Conservation (phyloP, 2,888 invertebrate genomes). For the Mycalesis mineus region DNA sequence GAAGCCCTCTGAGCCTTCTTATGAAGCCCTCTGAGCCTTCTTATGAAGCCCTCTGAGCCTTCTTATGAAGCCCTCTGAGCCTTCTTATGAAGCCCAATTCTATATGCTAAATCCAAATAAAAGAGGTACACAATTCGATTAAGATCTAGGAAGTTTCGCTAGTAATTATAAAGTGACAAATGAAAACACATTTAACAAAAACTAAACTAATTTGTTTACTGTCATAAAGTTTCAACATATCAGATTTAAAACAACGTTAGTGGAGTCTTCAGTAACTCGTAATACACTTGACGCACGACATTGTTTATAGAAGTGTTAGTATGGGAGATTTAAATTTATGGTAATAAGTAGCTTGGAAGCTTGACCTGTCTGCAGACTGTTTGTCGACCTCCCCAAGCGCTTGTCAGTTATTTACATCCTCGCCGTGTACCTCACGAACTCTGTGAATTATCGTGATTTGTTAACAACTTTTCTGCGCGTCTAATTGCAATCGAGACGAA, state of each 20-base stretch:
- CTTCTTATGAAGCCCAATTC: too few relatives aligned
- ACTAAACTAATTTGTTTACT: neutral
- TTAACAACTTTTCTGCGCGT: neutral
- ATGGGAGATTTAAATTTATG: neutral
- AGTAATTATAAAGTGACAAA: too few relatives aligned
- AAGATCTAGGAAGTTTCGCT: too few relatives aligned
- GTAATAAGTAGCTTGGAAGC: slow-evolving; percentile 5
- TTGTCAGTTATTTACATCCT: neutral
- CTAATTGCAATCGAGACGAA: neutral
- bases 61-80: too few relatives aligned
- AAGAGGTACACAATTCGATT: too few relatives aligned
- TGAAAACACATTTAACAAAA: too few relatives aligned
- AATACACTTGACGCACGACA: neutral
- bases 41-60: too few relatives aligned
- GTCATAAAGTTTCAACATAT: neutral
- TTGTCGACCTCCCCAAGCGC: neutral
- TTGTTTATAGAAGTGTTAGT: neutral
- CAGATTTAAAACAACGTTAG: neutral
- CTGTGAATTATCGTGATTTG: neutral
- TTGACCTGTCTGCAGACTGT: neutral
- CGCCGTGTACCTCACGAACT: neutral
- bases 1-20: too few relatives aligned
- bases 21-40: too few relatives aligned
- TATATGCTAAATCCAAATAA: too few relatives aligned
- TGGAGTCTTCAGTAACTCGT: neutral